Percentiles rank a stretch among this genome's conserved stretches.
phyloP scores from a whole-genome alignment of 1,140 invertebrate species.

The Bombus turneri region DNA sequence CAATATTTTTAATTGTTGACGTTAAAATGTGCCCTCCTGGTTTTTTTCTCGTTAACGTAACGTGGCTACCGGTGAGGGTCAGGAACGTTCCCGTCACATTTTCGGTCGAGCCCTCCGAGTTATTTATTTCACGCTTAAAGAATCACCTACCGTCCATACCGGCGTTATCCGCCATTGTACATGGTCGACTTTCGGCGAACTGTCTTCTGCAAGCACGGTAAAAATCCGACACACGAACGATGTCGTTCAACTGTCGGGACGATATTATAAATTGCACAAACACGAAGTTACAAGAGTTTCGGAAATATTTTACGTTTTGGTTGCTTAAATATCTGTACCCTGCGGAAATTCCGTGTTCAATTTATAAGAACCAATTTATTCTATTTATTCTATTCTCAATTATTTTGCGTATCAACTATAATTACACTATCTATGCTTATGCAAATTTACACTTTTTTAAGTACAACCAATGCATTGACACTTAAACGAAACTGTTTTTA shows the following conservation, averaged over 20 bases:
- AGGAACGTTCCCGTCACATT: slow-evolving; percentile 66
- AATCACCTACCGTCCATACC: slow-evolving; percentile 68
- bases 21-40: slow-evolving; percentile 68
- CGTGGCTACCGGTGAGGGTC: slow-evolving; percentile 57
- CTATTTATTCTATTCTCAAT: no score
- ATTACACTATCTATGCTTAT: no score
- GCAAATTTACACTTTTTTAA: no score
- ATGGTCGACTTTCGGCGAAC: slow-evolving; percentile 63
- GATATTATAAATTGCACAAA: slow-evolving; percentile 9
- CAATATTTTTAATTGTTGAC: slow-evolving; percentile 74
- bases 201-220: slow-evolving; percentile 64
- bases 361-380: no score
- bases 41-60: slow-evolving; percentile 68
- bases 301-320: no score
- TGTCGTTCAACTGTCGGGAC: not conserved
- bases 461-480: no score
- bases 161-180: slow-evolving; percentile 54
- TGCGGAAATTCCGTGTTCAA: no score
- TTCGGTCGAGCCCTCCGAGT: slow-evolving; percentile 66
- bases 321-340: no score
- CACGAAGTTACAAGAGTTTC: no score
- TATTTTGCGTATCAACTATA: no score
- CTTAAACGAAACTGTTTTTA: no score
- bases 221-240: slow-evolving; percentile 47
- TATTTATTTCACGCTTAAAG: slow-evolving; percentile 74